Evolutionary conservation across 2,113 vertebrate genomes (phyloP).

Genomic region (Pterocles burchelli): DNA sequence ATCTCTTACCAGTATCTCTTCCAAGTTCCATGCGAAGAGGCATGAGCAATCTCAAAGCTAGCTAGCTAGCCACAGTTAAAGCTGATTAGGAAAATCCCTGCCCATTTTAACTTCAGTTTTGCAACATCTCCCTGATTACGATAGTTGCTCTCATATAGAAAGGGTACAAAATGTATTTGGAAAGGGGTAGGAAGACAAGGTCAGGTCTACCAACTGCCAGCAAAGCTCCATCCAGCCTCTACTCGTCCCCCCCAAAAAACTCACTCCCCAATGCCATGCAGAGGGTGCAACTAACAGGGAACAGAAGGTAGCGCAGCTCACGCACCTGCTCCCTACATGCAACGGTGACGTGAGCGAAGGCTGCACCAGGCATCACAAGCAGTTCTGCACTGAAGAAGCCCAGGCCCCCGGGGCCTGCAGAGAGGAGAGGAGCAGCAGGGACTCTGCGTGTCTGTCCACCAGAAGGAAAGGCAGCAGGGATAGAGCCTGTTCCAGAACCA

Average conservation of each 20-base stretch:
- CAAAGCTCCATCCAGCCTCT: neutral
- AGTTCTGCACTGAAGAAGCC: neutral
- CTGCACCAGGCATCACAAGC: neutral
- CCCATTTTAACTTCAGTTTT: neutral
- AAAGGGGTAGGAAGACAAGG: neutral
- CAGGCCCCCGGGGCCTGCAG: accelerated
- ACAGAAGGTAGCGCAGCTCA: neutral
- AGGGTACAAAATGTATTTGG: neutral
- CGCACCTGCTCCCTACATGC: neutral
- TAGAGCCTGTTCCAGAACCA: neutral
- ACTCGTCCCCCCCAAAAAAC: neutral
- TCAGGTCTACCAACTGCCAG: neutral
- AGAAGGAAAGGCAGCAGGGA: neutral
- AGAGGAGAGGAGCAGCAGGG: neutral
- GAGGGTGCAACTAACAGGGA: neutral
- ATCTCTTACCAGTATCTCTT: neutral
- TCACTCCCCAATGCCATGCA: accelerated
- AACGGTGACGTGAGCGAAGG: accelerated
- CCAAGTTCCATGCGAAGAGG: neutral
- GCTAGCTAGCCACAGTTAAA: neutral
- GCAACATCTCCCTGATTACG: neutral
- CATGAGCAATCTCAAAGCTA: neutral
- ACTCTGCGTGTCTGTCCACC: accelerated
- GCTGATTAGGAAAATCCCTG: neutral
- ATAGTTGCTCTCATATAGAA: neutral